Base-by-base conservation (phyloP, 2,797 vertebrate species). In the Alauda arvensis region DNA sequence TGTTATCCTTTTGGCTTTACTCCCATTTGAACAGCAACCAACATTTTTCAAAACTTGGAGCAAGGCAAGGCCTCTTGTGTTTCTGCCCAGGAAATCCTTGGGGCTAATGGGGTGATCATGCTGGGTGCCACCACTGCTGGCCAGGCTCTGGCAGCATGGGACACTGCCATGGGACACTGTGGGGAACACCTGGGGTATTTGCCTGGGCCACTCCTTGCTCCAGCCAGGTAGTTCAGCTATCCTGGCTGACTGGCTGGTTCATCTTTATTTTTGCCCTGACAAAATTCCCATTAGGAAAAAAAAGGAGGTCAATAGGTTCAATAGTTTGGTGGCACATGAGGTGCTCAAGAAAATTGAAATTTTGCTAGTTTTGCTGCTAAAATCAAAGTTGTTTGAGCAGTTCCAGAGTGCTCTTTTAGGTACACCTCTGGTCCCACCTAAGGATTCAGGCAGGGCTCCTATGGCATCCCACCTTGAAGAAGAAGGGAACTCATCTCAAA, bases 1-100 rank as follows among this genome's bases (percentile, higher is more conserved):
- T 91, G 92, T 93, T 88, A 91, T 90, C 57, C 89, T 55, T 85
- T 84, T 94, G 94, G 94, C 89, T 93, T 83, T 57, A 17, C 24
- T 94, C 91, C 91, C 83, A 82, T 12, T 67, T 94, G 91, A 94
- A 89, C 83, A 37, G 83, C 60, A 87, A 95, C 56, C 83, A 93
- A 69, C 67, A 63, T 83, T 59, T 90, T 88, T 87, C 69, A 51
- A 85, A 79, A 67, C 75, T 72, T 81, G 68, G 71, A 93, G 67
- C 0, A 0, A 87, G 40, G 28, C 77, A 67, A 93, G 53, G 28
- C 65, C 85, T 68, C 83, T 53, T 74, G 67, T n/a, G 33, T 74
- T 94, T 90, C 91, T 1, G 1, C 43, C 34, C 0, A 2, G 83
- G 80, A 90, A 81, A 89, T 14, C 80, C 85, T 74, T 60, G 63